Conservation (phyloP, 2,113 vertebrate species). For the Limanda limanda region DNA sequence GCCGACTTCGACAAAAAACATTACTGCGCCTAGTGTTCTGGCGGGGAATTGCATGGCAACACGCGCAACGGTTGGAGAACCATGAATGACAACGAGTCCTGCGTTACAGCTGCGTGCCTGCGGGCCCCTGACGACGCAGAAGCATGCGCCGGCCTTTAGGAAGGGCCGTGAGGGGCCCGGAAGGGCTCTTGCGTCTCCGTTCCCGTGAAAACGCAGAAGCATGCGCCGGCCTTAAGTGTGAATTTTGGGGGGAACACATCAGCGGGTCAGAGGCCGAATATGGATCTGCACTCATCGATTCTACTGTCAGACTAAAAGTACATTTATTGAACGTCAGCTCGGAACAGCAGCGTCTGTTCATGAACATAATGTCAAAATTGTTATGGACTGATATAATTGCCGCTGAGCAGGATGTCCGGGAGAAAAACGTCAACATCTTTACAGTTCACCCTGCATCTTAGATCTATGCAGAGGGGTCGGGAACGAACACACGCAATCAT, state of each 20-base stretch:
- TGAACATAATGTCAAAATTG: neutral
- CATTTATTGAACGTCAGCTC: neutral
- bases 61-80: no score
- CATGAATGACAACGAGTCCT: no score
- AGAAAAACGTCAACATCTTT: neutral
- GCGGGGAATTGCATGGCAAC: no score
- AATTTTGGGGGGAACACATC: conserved; percentile 8
- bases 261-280: neutral
- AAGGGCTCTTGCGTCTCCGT: no score
- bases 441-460: neutral
- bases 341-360: neutral
- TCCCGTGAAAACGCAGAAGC: no score
- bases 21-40: no score
- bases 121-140: no score
- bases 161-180: no score
- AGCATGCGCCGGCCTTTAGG: no score
- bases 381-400: neutral
- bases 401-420: neutral
- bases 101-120: no score
- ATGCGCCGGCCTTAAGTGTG: no score
- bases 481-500: neutral
- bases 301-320: conserved; percentile 1
- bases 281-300: conserved; percentile 11
- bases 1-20: no score
- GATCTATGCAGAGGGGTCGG: conserved; percentile 2